Base-by-base conservation (phyloP, 92 coral and sea anemone genomes). In the Phenganax marumi region DNA sequence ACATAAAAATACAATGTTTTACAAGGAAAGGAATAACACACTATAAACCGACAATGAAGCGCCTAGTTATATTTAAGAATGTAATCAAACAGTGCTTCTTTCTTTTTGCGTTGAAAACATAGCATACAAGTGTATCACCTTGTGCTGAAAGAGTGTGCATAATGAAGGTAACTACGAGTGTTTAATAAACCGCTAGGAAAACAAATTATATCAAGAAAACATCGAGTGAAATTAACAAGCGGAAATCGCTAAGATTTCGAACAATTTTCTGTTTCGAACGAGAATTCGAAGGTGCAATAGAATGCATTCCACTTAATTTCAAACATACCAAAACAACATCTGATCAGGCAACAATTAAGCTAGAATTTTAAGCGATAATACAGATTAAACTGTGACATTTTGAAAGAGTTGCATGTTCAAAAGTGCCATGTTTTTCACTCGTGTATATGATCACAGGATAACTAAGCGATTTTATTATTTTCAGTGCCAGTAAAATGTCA, bases 171-270 rank as follows among this genome's bases (percentile, higher is more conserved):
- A 62, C n/a, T 19, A 62, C n/a, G 43, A 62, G 68, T 62, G 68
- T 10, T 62, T 23, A 62, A 62, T 62, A 3, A n/a, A 62, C 68
- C 26, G 68, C 68, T 62, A 62, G 8, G 68, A 62, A 62, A 62
- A 62, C 25, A 62, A 19, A 62, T 39, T 62, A 62, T 62, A n/a
- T 62, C 8, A 9, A 13, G 68, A 23, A 2, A 19, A 62, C 22
- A 19, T 62, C 13, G 43, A 9, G 68, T 23, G 68, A 62, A 19
- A 62, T 62, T 62, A 62, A 18, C 68, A 62, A 62, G 5, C 43
- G 43, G 43, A 33, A 33, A 33, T 33, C 43, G 43, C 43, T 33
- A 33, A 33, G 5, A 33, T 33, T 33, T 33, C 43, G 3, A 33
- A 33, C 2, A 33, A 33, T 2, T 33, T 33, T 33, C 43, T 33